Base-by-base conservation (phyloP, 2,113 vertebrate species). In the Calonectris borealis region DNA sequence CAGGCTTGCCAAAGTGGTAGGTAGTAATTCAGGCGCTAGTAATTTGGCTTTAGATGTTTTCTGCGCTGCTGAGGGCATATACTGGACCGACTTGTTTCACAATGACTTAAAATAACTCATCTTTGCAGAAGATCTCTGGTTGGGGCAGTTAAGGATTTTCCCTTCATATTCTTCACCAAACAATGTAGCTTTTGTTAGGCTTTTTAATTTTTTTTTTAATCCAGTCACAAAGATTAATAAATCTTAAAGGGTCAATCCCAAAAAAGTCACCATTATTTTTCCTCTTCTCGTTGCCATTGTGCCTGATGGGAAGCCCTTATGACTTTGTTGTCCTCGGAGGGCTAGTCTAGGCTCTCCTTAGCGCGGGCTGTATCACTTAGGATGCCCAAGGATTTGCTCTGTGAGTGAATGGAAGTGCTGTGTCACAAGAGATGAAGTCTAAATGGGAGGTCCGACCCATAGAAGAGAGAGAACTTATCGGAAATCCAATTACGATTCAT, bases 311-410 rank as follows among this genome's bases (percentile, higher is more conserved):
- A 11, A 11, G 7, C 26, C 27, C 31, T 29, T 34, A 7, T 7
- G 60, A 5, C 34, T 46, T 61, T 20, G 38, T 69, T 58, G 26
- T 55, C 29, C 48, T 71, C 25, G 3, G 86, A 2, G 52, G 9
- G 21, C 16, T 17, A 5, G 5, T 16, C 20, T 14, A 5, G n/a
- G 76, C 24, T 72, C 13, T 68, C 25, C 32, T 31, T 1, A 36
- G n/a, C 0, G 1, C 42, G 61, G 48, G 3, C 22, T 4, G 14
- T 11, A 1, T 34, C 10, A 0, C 34, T 38, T 1, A 7, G 0
- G 4, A 21, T 20, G 27, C 70, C 18, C n/a, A 3, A n/a, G n/a
- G 1, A 2, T 81, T 57, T 46, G 31, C 25, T 57, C 25, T 34
- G 46, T 6, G 34, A 10, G 60, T 1, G 55, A 75, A 13, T 4